A percentile compares a stretch with the other conserved stretches of the same genome.
Conservation (phyloP, 2,113 vertebrate genomes). For the Thalassoma bifasciatum region DNA sequence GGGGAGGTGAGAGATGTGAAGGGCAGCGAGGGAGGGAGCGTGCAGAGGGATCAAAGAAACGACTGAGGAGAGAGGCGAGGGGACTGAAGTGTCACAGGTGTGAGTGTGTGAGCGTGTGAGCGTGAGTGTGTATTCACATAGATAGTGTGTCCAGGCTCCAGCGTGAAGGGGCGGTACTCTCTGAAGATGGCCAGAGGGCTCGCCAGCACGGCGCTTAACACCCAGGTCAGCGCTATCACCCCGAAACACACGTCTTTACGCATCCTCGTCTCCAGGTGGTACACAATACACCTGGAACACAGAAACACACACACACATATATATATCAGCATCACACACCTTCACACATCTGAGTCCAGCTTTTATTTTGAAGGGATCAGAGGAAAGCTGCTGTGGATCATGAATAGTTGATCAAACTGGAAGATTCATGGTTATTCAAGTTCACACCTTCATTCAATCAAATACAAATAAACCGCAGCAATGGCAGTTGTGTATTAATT, state of each 20-base stretch:
- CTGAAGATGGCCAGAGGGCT: slow-evolving; percentile 96
- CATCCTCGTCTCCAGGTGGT: slow-evolving; percentile 95
- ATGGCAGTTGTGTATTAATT: too few relatives aligned
- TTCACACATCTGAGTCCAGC: not conserved
- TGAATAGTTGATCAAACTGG: not conserved
- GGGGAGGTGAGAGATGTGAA: not conserved
- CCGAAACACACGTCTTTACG: slow-evolving; percentile 90
- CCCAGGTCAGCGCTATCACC: slow-evolving; percentile 92
- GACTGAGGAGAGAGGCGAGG: not conserved
- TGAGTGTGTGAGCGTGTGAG: slow-evolving; percentile 1
- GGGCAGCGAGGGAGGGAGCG: not conserved
- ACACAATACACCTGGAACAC: slow-evolving; percentile 88
- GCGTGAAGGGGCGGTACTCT: slow-evolving; percentile 89
- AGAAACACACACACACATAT: not conserved
- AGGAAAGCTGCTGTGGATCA: not conserved
- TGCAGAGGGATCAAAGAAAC: not conserved
- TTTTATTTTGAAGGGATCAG: not conserved
- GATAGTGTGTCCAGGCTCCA: slow-evolving; percentile 89
- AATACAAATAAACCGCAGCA: too few relatives aligned
- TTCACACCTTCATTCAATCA: too few relatives aligned
- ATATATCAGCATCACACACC: not conserved
- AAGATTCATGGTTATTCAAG: too few relatives aligned
- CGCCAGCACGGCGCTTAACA: slow-evolving; percentile 90
- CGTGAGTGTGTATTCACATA: slow-evolving; percentile 67
- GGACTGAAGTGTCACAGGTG: slow-evolving; percentile 4